phyloP scores from a whole-genome alignment of 2,797 vertebrate genomes.

The Crenuchus spilurus region DNA sequence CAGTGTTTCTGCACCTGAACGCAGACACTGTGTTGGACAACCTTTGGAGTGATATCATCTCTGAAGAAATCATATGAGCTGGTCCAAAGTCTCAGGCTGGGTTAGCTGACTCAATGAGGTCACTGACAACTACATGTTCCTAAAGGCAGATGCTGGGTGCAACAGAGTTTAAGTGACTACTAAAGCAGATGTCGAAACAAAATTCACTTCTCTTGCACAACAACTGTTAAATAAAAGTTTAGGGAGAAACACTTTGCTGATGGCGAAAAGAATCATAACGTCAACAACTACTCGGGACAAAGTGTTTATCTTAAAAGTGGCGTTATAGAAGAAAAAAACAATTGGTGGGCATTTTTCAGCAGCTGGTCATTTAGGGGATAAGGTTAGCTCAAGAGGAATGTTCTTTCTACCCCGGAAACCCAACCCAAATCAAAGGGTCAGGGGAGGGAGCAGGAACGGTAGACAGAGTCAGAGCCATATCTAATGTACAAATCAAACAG shows the following conservation, averaged over 20 bases:
- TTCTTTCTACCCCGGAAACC: conserved; percentile 51
- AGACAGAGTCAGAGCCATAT: conserved; percentile 46
- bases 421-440: conserved; percentile 54
- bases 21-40: neutral
- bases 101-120: neutral
- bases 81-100: conserved; percentile 4
- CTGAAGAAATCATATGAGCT: neutral
- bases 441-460: neutral
- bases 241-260: neutral
- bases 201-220: neutral
- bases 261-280: neutral
- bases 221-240: neutral
- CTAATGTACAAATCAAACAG: conserved; percentile 62
- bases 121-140: neutral
- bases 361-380: conserved; percentile 56
- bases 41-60: neutral
- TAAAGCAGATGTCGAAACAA: neutral
- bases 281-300: neutral
- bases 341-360: conserved; percentile 44
- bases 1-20: neutral
- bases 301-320: conserved; percentile 4
- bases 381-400: conserved; percentile 61
- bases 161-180: neutral
- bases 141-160: neutral
- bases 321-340: conserved; percentile 37